phyloP scores from a whole-genome alignment of 2,113 vertebrate genomes.

The Bufo bufo region DNA sequence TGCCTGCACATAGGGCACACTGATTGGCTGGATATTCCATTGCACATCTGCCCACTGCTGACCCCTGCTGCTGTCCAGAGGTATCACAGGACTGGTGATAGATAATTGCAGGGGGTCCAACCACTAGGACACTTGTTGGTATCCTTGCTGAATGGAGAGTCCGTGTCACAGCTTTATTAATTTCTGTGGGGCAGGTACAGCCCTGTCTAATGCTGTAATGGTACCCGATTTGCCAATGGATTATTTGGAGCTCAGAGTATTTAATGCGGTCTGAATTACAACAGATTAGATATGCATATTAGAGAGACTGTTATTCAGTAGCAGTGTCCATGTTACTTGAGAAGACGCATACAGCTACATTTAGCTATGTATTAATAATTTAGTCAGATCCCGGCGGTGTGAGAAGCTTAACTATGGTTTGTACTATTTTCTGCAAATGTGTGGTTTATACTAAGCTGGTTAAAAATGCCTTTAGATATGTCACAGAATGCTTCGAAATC shows the following conservation, averaged over 20 bases:
- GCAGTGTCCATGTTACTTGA: slow-evolving; percentile 1
- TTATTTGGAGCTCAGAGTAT: not conserved
- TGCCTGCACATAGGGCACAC: too few species aligned
- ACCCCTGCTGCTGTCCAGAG: too few species aligned
- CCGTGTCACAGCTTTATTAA: too few species aligned
- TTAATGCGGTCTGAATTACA: not conserved
- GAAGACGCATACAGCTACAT: slow-evolving; percentile 31
- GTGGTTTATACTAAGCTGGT: not conserved
- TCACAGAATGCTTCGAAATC: not conserved
- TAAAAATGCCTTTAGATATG: slow-evolving; percentile 19
- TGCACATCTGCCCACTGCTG: too few species aligned
- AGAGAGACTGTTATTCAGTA: not conserved
- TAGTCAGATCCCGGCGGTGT: slow-evolving; percentile 15
- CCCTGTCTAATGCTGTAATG: not conserved
- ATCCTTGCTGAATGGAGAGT: too few species aligned
- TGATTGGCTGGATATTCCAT: too few species aligned
- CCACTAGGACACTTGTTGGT: too few species aligned
- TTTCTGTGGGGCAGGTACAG: too few species aligned
- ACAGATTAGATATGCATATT: slow-evolving; percentile 18
- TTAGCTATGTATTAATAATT: slow-evolving; percentile 51
- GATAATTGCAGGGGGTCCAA: too few species aligned
- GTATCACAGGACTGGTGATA: too few species aligned
- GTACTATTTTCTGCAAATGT: not conserved
- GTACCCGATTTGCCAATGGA: not conserved
- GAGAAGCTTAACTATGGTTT: not conserved